Evolutionary conservation across 1,140 invertebrate genomes (phyloP), one percentile per base, ranked within the genome.

Genomic region (Sarcophaga bullata): DNA sequence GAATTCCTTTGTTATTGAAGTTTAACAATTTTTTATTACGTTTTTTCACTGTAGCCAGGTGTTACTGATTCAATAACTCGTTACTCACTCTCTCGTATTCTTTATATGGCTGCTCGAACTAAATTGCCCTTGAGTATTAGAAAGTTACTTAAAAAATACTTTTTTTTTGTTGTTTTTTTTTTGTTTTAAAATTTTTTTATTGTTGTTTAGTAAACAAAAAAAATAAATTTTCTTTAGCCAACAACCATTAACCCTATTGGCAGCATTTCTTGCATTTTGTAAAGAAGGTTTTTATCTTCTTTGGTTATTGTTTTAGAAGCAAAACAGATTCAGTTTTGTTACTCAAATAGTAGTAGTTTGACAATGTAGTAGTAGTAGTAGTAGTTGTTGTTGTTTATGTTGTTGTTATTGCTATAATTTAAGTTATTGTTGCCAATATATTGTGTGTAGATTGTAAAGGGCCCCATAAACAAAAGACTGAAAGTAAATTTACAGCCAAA

Each of bases 71-170:
- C 25, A 37, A 4, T 58, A 58, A 6, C 11, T 58, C 11, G 54
- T n/a, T 58, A 58, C 54, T 58, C 13, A 9, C 54, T 58, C 54
- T 58, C n/a, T 58, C 11, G n/a, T 58, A 58, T 58, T 11, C 25
- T 37, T 37, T 37, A 37, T 37, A 37, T 37, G 25, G 25, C 25
- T 9, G 54, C 0, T 9, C 19, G 8, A 37, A 37, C 25, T 19
- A 68, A 68, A 68, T 68, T 68, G 62, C 62, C 62, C 62, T 68
- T 68, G 62, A 68, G 62, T 68, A 68, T 68, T 37, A 19, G 6
- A 68, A 68, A 19, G 62, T 68, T 19, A 68, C 6, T 68, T 37
- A 37, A 68, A 58, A 10, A 58, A 58, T n/a, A n/a, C n/a, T n/a
- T n/a, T n/a, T n/a, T n/a, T n/a, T n/a, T 9, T 10, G 13, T 58